Percentiles rank a stretch among this genome's conserved stretches.
phyloP scores from a whole-genome alignment of 2,113 vertebrate species.

The Peromyscus polionotus region DNA sequence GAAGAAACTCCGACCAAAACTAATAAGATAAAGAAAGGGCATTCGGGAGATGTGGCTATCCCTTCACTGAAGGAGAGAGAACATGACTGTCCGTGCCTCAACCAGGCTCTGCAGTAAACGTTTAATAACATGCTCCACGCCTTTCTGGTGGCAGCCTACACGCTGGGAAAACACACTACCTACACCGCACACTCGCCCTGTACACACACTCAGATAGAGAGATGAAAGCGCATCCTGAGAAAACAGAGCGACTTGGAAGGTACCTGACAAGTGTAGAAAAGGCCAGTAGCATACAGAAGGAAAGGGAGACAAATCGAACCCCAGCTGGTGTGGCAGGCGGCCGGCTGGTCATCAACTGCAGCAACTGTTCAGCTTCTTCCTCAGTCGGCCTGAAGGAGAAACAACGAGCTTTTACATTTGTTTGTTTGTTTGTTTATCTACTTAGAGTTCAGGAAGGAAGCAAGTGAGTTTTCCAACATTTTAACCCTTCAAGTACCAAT shows the following conservation, averaged over 20 bases:
- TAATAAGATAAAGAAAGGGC: not conserved
- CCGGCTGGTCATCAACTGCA: slow-evolving; percentile 98
- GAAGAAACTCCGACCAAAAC: not conserved
- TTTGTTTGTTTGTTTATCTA: not conserved
- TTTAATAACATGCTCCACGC: not conserved
- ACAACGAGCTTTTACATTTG: not conserved
- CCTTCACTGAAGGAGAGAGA: slow-evolving; percentile 3
- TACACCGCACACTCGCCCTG: not conserved
- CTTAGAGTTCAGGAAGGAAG: not conserved
- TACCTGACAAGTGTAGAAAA: slow-evolving; percentile 98
- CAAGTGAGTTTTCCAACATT: slow-evolving; percentile 13
- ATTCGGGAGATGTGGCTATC: not conserved
- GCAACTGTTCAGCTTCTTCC: slow-evolving; percentile 96
- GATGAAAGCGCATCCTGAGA: slow-evolving; percentile 14
- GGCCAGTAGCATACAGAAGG: slow-evolving; percentile 98
- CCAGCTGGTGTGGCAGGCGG: slow-evolving; percentile 97
- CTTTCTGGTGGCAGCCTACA: not conserved
- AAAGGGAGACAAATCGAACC: slow-evolving; percentile 97
- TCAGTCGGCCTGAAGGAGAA: slow-evolving; percentile 93
- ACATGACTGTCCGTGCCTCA: not conserved
- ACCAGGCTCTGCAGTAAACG: slow-evolving; percentile 4
- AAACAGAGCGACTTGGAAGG: not conserved
- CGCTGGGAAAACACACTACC: not conserved
- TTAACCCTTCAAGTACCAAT: not conserved
- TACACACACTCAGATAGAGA: not conserved